These are phyloP conservation scores for Timandra comae DNA, from an alignment of 2,888 invertebrate genomes.

Conservation along the genomic window DNA sequence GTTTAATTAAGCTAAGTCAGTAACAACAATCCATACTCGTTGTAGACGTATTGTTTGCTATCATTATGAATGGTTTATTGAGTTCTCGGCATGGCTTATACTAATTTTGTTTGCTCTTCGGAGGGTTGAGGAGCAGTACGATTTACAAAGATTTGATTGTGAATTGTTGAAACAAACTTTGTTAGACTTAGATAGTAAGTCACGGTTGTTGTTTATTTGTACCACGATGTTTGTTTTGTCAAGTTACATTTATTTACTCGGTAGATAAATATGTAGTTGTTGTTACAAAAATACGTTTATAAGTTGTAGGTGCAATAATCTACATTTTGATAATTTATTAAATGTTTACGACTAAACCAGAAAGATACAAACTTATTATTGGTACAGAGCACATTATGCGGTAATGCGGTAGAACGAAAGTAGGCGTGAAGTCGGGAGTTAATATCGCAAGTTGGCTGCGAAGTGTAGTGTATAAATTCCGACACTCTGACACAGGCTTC, in stretches of 20 bases:
- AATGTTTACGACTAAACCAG: no score
- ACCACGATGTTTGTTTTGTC: no score
- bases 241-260: no score
- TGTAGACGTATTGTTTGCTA: constrained; percentile 45
- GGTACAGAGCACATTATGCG: constrained; percentile 15
- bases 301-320: no score
- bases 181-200: constrained; percentile 8
- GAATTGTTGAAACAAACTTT: not conserved
- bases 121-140: constrained; percentile 6
- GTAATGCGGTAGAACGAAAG: constrained; percentile 31
- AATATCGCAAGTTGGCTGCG: constrained; percentile 60
- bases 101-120: constrained; percentile 12
- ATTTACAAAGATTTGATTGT: no score
- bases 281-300: no score
- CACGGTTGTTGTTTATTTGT: no score
- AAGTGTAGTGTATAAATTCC: constrained; percentile 51
- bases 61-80: constrained; percentile 40
- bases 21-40: constrained; percentile 66
- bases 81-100: constrained; percentile 17
- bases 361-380: no score
- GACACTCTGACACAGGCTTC: constrained; percentile 24
- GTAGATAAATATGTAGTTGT: no score
- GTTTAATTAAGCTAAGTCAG: constrained; percentile 75
- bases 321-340: no score
- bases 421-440: constrained; percentile 51